Conservation (phyloP, 2,888 invertebrate genomes). For the Netelia melanura region DNA sequence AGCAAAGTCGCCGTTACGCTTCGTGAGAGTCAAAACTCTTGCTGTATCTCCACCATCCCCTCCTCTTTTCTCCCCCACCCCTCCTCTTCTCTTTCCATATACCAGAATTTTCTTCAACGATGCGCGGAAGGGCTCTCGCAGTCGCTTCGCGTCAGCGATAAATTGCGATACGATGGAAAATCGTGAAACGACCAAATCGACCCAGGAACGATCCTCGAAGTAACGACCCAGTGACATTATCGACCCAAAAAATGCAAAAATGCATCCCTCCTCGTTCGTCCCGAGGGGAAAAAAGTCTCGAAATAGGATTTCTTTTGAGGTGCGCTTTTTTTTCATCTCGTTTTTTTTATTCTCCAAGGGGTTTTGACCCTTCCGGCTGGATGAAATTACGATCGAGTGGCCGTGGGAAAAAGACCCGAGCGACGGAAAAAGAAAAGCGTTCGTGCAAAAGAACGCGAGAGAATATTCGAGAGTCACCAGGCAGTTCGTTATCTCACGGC, state of each 20-base stretch:
- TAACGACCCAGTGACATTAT: not conserved
- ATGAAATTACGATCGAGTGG: slow-evolving; percentile 14
- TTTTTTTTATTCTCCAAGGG: slow-evolving; percentile 11
- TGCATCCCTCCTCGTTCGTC: too few relatives aligned
- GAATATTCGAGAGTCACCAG: slow-evolving; percentile 51
- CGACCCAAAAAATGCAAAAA: too few relatives aligned
- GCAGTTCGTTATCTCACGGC: slow-evolving; percentile 59
- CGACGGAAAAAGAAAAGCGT: slow-evolving; percentile 15
- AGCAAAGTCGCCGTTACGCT: slow-evolving; percentile 62
- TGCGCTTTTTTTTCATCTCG: slow-evolving; percentile 2
- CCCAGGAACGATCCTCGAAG: not conserved
- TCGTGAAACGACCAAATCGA: not conserved
- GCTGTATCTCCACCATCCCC: slow-evolving; percentile 20
- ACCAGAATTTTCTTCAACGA: slow-evolving; percentile 2
- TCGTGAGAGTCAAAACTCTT: slow-evolving; percentile 53
- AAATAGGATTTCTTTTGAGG: not conserved
- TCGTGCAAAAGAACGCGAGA: not conserved
- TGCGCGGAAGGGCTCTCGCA: not conserved
- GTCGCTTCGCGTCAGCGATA: not conserved
- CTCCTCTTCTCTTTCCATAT: not conserved
- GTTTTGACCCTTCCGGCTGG: slow-evolving; percentile 21
- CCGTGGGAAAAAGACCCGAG: not conserved
- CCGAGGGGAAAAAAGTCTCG: not conserved
- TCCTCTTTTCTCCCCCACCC: slow-evolving; percentile 9
- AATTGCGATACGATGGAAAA: slow-evolving; percentile 21